Evolutionary conservation across 2,888 invertebrate genomes (phyloP).

Genomic region (Sicus ferrugineus): DNA sequence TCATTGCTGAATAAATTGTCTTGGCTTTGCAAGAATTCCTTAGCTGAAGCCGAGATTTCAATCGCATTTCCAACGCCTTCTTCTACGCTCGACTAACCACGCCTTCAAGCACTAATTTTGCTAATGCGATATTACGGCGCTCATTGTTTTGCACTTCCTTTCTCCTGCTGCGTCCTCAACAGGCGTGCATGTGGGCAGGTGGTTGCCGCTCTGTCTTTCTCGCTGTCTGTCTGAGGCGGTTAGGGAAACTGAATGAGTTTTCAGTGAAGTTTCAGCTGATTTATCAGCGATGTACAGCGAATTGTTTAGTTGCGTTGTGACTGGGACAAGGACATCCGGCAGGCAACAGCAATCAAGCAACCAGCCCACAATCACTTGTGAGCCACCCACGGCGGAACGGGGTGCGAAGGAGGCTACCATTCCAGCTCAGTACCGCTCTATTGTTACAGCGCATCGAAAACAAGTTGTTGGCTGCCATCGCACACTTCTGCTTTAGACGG

Average conservation of each 20-base stretch:
- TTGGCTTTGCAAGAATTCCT: too few relatives aligned
- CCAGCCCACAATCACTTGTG: background rate
- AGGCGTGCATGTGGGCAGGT: background rate
- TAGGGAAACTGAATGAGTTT: background rate
- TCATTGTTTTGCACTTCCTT: background rate
- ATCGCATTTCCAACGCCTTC: too few relatives aligned
- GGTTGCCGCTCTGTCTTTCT: too few relatives aligned
- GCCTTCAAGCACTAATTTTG: background rate
- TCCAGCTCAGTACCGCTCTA: background rate
- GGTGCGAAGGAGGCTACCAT: too few relatives aligned
- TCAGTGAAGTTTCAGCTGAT: background rate
- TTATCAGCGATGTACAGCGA: background rate
- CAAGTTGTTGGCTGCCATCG: background rate
- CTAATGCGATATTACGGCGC: background rate
- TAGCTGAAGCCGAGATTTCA: too few relatives aligned
- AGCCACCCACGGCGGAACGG: background rate
- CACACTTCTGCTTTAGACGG: background rate
- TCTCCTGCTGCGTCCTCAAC: background rate
- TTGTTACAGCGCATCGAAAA: background rate
- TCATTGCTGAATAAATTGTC: too few relatives aligned
- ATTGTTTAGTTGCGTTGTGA: background rate
- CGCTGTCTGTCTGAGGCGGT: background rate
- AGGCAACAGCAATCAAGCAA: background rate
- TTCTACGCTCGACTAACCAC: background rate
- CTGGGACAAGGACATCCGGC: background rate